phyloP scores from a whole-genome alignment of 2,113 vertebrate species.

The Gracilinanus agilis region DNA sequence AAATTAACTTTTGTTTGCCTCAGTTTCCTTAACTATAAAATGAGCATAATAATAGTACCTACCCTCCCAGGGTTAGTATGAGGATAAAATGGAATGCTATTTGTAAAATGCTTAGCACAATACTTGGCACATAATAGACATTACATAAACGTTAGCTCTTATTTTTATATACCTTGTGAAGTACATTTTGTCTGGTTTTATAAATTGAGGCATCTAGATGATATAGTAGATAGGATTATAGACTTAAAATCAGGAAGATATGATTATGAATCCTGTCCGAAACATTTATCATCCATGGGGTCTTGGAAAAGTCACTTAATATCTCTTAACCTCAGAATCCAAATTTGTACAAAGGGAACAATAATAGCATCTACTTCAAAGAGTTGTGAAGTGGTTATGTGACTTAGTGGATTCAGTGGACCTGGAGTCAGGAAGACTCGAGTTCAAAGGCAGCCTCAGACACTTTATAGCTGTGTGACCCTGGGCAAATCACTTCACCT shows the following conservation, averaged over 20 bases:
- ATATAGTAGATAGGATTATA: not conserved
- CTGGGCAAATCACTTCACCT: too few relatives aligned
- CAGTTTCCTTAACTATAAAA: not conserved
- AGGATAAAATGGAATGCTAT: not conserved
- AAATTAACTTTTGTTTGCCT: not conserved
- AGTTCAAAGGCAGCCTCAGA: too few relatives aligned
- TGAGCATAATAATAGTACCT: not conserved
- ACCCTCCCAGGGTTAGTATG: not conserved
- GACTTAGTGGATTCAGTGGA: too few relatives aligned
- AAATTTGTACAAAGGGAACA: not conserved
- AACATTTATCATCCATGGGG: not conserved
- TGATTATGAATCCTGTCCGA: not conserved
- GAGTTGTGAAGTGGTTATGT: not conserved
- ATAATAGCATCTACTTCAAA: not conserved
- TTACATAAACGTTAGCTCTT: not conserved
- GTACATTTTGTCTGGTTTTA: not conserved
- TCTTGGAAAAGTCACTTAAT: not conserved
- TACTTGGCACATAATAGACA: not conserved
- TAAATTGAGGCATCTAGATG: not conserved
- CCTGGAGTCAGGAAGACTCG: too few relatives aligned
- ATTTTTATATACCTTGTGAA: not conserved
- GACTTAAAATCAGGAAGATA: not conserved
- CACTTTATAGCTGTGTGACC: too few relatives aligned
- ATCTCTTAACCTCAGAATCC: not conserved
- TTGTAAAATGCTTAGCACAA: not conserved